Evolutionary conservation across 2,113 vertebrate genomes (phyloP), one percentile per base, ranked within the genome.

Genomic region (Choloepus hoffmanni): DNA sequence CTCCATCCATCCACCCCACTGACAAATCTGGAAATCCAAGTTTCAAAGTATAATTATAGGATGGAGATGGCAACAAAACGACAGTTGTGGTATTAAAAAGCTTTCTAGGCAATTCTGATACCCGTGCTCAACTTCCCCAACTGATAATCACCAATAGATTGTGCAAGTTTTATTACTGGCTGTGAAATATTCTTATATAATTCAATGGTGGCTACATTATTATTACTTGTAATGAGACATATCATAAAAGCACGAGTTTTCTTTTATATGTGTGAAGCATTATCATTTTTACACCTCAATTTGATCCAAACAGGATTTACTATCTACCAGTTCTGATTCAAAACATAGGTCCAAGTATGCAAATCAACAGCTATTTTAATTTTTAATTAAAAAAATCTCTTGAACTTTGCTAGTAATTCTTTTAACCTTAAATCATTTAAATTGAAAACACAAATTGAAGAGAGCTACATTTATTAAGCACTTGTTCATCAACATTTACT

Each of bases 331-430:
- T 40, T 82, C 81, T 97, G 68, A 97, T 92, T 95, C 88, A 97
- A 93, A 88, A 92, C 0, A 0, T 9, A 93, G 55, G 83, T 3
- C 43, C 72, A 96, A 94, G 68, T 74, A 94, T 97, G 90, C 53
- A 96, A 98, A 97, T 87, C 94, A 97, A 95, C 36, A 96, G 43
- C 16, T 95, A 81, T 87, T 92, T 90, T 93, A 97, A 96, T 96
- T 94, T 95, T 93, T 95, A 94, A 90, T 48, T 95, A 97, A 95
- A 83, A 67, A 93, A 97, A 97, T 92, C 82, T 91, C 85, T 90
- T 92, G 24, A 73, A 78, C 18, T 96, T 95, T 93, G 55, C 53
- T 96, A 79, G 68, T 77, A 78, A 97, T 87, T 90, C 91, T 97
- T 86, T 96, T 97, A 92, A 92, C 67, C 14, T 63, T 93, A 67